phyloP scores from a whole-genome alignment of 30 jellyfish, hydroid and myxozoan species.

The Turritopsis rubra region DNA sequence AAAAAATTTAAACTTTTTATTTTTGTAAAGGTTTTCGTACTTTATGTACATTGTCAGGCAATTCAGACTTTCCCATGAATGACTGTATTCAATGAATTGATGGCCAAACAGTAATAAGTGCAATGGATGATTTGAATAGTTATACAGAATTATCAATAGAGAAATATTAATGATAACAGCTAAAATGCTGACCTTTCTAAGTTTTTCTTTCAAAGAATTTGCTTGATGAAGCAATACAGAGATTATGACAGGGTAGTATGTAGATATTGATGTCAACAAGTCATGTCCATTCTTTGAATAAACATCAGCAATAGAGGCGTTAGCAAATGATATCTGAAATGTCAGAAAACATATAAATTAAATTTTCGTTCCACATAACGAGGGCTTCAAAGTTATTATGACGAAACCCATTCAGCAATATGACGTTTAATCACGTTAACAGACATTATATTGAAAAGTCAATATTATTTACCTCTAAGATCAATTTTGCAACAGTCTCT shows the following conservation, averaged over 20 bases:
- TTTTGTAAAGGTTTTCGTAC: background rate
- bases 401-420: too few species aligned
- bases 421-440: too few species aligned
- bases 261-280: slow-evolving; percentile 42
- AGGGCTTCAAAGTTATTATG: too few species aligned
- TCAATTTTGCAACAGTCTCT: slow-evolving; percentile 32
- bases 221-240: slow-evolving; percentile 32
- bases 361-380: background rate
- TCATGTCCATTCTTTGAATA: slow-evolving; percentile 61
- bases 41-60: too few species aligned
- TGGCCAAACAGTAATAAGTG: too few species aligned
- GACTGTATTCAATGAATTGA: too few species aligned
- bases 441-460: too few species aligned
- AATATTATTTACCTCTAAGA: slow-evolving; percentile 75
- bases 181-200: slow-evolving; percentile 44
- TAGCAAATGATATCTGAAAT: slow-evolving; percentile 42
- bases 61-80: too few species aligned
- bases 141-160: too few species aligned
- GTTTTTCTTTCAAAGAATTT: slow-evolving; percentile 5
- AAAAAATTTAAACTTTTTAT: too few species aligned
- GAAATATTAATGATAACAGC: too few species aligned
- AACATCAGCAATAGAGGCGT: slow-evolving; percentile 20
- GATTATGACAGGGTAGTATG: slow-evolving; percentile 57
- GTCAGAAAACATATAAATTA: background rate
- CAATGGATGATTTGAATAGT: too few species aligned